Base-by-base conservation (phyloP, 2,113 vertebrate genomes). In the Motacilla alba region DNA sequence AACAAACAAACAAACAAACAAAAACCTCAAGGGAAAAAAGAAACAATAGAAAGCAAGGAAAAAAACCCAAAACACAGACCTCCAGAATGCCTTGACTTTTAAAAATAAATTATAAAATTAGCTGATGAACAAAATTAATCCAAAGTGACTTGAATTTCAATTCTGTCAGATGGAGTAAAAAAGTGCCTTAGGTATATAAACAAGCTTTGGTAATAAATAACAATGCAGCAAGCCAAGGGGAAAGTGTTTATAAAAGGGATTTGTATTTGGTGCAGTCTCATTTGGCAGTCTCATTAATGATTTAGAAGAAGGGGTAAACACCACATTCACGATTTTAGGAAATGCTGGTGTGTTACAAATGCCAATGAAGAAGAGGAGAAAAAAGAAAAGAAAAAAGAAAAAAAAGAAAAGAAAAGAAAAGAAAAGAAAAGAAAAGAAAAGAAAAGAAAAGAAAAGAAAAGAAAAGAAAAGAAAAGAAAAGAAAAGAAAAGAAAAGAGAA, bases 21-120 rank as follows among this genome's bases (percentile, higher is more conserved):
- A n/a, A 43, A 15, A 14, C 35, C 35, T 35, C 35, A 15, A 15
- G 3, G 15, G 5, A 30, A 63, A 11, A 68, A 53, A 56, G 4
- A 21, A 35, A 41, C 5, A 39, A n/a, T 5, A 60, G 6, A n/a
- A 35, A 26, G 0, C 5, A 27, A 70, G 5, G 1, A 7, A 41
- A 69, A 64, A 43, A 15, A 0, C 1, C 3, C 2, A 2, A n/a
- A 33, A 13, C 20, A 3, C 3, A 39, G 3, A 23, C 2, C 7
- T 7, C 8, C 2, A 7, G 59, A 78, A 84, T 60, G 41, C 27
- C 50, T 87, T 84, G 17, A 62, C 46, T 83, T 95, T 39, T 7
- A 80, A 43, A 86, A 95, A 90, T 59, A 87, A 92, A 93, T 95
- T 94, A 70, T 75, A 92, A 85, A 96, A 96, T 95, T 90, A 89